A percentile compares a stretch with the other conserved stretches of the same genome.
These are phyloP conservation scores for Prionailurus bengalensis DNA, from an alignment of 2,113 vertebrate genomes.

Conservation along the genomic window DNA sequence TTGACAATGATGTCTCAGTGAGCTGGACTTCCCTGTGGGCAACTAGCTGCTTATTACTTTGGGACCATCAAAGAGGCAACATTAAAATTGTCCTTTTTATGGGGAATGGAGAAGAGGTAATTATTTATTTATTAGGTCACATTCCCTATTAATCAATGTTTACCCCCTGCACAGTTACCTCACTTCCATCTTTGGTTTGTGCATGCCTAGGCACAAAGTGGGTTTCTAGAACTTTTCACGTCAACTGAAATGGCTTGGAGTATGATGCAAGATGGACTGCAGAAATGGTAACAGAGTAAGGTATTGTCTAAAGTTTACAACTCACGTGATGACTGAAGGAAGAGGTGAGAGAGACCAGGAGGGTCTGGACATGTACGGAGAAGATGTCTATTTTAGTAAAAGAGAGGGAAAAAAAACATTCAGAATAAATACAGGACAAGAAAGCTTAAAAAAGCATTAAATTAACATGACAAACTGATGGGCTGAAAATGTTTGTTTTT, in stretches of 20 bases:
- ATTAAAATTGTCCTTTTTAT: not conserved
- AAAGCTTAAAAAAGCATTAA: too few species aligned
- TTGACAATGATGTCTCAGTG: rapidly evolving
- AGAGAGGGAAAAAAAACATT: not conserved
- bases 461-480: not conserved
- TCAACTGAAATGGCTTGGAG: rapidly evolving
- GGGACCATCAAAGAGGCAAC: not conserved
- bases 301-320: not conserved
- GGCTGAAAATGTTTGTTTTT: not conserved
- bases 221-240: not conserved
- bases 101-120: rapidly evolving
- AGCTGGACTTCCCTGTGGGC: too few species aligned
- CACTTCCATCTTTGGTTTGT: not conserved
- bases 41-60: not conserved
- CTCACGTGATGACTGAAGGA: not conserved
- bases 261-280: rapidly evolving
- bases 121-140: not conserved
- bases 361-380: rapidly evolving
- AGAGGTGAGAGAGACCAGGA: not conserved
- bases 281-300: too few species aligned
- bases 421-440: not conserved
- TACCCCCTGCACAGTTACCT: rapidly evolving
- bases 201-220: rapidly evolving
- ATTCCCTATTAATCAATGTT: not conserved
- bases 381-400: not conserved